A percentile compares a stretch with the other conserved stretches of the same genome.
These are phyloP conservation scores for Hybos culiciformis DNA, from an alignment of 2,888 invertebrate genomes.

Conservation along the genomic window DNA sequence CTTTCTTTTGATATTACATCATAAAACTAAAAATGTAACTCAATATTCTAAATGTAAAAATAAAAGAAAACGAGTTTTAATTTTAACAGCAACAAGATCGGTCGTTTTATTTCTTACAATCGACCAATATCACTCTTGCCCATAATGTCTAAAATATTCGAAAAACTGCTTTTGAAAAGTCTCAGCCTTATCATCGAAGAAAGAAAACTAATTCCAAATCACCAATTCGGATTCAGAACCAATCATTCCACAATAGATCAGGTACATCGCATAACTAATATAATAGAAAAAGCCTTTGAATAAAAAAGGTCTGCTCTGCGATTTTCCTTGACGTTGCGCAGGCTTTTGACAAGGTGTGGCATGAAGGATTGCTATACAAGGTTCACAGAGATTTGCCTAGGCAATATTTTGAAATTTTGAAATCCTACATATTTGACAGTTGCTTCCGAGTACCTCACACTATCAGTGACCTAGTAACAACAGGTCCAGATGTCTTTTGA, in stretches of 20 bases:
- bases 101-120: too few relatives aligned
- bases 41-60: too few relatives aligned
- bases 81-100: too few relatives aligned
- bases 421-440: neutral
- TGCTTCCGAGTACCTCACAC: neutral
- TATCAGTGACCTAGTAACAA: too few relatives aligned
- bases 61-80: too few relatives aligned
- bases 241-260: neutral
- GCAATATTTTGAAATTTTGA: neutral
- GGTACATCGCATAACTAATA: neutral
- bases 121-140: constrained; percentile 2
- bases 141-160: constrained; percentile 4
- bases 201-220: neutral
- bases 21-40: too few relatives aligned
- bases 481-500: too few relatives aligned
- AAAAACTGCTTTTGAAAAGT: neutral
- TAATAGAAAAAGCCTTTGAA: too few relatives aligned
- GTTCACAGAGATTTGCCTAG: neutral
- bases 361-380: neutral
- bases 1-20: too few relatives aligned
- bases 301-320: neutral
- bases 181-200: neutral
- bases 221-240: neutral
- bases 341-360: constrained; percentile 1
- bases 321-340: neutral